phyloP scores from a whole-genome alignment of 2,888 invertebrate genomes.

The Flexamia atlantica region DNA sequence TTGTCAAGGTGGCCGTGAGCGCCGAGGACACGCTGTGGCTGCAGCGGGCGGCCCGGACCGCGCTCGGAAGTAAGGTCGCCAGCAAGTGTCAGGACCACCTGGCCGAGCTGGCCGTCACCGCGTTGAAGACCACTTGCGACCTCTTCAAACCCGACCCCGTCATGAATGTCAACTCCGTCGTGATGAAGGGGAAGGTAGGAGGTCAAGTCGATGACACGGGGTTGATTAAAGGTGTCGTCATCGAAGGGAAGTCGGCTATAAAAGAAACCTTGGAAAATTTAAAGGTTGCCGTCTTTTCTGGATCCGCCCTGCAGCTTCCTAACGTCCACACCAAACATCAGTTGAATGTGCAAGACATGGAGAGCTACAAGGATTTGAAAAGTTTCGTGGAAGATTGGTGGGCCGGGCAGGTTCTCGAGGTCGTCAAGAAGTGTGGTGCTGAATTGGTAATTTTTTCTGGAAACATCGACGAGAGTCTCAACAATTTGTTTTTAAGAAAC shows the following conservation, averaged over 20 bases:
- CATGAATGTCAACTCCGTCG: conserved; percentile 13
- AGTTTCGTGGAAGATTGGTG: conserved; percentile 28
- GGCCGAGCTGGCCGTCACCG: conserved; percentile 13
- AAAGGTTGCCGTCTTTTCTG: conserved; percentile 20
- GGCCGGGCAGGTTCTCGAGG: neutral
- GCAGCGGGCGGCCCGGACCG: conserved; percentile 24
- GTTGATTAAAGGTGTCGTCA: conserved; percentile 26
- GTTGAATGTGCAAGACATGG: neutral
- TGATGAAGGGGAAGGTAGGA: conserved; percentile 7
- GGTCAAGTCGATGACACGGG: conserved; percentile 30
- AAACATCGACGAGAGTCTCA: neutral
- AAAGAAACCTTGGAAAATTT: neutral
- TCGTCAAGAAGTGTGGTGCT: neutral
- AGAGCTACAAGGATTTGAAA: conserved; percentile 16
- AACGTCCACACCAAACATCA: conserved; percentile 33
- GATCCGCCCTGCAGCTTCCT: conserved; percentile 12
- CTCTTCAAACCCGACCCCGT: neutral
- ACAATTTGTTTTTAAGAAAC: conserved; percentile 32
- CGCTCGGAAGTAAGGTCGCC: conserved; percentile 15
- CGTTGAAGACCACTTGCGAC: conserved; percentile 31
- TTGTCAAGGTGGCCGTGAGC: neutral
- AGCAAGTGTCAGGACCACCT: conserved; percentile 10
- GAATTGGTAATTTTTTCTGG: conserved; percentile 5
- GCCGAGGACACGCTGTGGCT: conserved; percentile 10
- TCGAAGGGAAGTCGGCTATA: conserved; percentile 18